Evolutionary conservation across 2,797 vertebrate genomes (phyloP), one percentile per base, ranked within the genome.

Genomic region (Catharus ustulatus): DNA sequence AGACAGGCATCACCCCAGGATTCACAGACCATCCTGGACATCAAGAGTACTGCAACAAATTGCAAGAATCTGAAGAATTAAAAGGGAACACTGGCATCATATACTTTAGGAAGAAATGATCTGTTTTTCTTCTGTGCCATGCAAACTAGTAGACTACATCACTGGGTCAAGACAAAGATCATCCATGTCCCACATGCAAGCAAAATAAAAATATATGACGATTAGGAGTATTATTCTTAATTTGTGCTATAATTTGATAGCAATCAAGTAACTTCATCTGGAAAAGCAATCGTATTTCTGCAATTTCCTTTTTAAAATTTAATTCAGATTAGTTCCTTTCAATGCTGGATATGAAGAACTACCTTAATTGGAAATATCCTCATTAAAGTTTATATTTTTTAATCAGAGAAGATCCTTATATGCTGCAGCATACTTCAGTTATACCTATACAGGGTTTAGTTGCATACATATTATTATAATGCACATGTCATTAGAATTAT

Each of bases 111-210:
- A 18, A 78, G 62, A 32, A 68, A 24, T 27, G 2, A 27, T 12
- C 22, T 24, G 29, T 7, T 27, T 15, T 66, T 72, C 34, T 38
- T 64, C 34, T 61, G 38, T 46, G 36, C 9, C 55, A 55, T 32
- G 68, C 40, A 73, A 83, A 38, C 34, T 29, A 63, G 22, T 45
- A 12, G 34, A 80, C 32, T 29, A 5, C 8, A 15, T 32, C 32
- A 13, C 45, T 69, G 26, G 15, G n/a, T 74, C 43, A 83, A 73
- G 36, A 57, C 23, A 38, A 36, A 10, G 8, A 42, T 36, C 22
- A 43, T 67, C n/a, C 54, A 46, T 0, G 0, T 49, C 7, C 1
- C 17, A 23, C 1, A 5, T 7, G 20, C 8, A 72, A 14, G 3
- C 4, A 81, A 86, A 85, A 83, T 30, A 76, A 76, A 89, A 77